phyloP scores from a whole-genome alignment of 2,797 vertebrate species.

The Diglossa cyanea region DNA sequence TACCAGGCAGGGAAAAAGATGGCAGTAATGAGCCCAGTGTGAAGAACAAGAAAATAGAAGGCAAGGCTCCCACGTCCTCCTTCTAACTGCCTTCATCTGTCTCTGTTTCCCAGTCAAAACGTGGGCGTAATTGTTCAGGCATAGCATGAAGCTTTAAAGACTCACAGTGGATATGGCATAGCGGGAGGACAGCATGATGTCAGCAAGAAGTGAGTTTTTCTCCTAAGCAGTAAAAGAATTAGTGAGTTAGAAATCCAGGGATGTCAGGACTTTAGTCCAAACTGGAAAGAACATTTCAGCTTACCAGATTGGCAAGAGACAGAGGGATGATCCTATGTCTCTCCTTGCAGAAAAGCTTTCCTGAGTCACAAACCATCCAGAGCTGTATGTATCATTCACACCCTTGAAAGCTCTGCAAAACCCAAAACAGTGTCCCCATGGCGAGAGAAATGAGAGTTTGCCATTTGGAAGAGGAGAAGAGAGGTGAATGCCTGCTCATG shows the following conservation, averaged over 20 bases:
- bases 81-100: slow-evolving; percentile 6
- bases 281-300: not conserved
- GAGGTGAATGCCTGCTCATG: not conserved
- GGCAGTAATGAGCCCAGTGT: not conserved
- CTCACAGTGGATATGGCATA: not conserved
- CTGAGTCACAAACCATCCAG: not conserved
- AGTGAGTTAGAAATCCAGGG: not conserved
- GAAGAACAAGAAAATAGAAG: slow-evolving; percentile 2
- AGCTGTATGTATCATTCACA: not conserved
- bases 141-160: slow-evolving; percentile 19
- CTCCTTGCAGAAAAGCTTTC: not conserved
- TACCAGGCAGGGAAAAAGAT: not conserved
- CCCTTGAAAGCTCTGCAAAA: not conserved
- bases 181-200: slow-evolving; percentile 19
- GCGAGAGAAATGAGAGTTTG: not conserved
- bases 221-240: not conserved
- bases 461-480: not conserved
- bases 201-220: slow-evolving; percentile 39
- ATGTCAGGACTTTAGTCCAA: not conserved
- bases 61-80: not conserved
- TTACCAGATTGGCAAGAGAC: not conserved
- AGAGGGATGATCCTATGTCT: not conserved
- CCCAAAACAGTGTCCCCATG: not conserved
- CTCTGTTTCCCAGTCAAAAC: slow-evolving; percentile 44
- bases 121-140: slow-evolving; percentile 53